Conservation (phyloP, 2,797 vertebrate species). For the Anabacerthia variegaticeps region DNA sequence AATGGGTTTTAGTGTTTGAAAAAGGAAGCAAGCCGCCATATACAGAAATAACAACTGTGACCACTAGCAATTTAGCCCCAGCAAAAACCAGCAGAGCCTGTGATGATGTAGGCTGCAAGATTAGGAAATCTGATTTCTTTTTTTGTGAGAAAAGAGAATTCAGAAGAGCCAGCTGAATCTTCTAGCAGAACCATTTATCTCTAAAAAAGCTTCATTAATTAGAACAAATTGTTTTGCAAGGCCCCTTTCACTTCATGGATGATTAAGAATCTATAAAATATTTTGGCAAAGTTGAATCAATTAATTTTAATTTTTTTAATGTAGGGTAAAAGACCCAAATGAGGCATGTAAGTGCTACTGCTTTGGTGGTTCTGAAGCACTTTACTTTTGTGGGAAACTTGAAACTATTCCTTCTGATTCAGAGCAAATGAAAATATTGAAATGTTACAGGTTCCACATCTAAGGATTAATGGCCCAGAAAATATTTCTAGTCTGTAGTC, state of each 20-base stretch:
- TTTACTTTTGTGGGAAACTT: neutral
- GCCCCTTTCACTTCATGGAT: neutral
- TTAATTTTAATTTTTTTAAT: neutral
- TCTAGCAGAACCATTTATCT: neutral
- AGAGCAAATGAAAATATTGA: neutral
- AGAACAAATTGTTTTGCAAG: neutral
- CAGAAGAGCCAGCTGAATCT: neutral
- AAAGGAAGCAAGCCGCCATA: conserved; percentile 12
- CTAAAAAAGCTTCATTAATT: neutral
- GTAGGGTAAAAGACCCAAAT: neutral
- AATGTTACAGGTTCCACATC: neutral
- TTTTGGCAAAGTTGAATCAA: neutral
- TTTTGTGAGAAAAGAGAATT: neutral
- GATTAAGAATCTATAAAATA: neutral
- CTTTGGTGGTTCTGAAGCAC: neutral
- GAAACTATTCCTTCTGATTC: neutral
- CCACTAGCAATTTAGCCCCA: neutral
- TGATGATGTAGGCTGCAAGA: neutral
- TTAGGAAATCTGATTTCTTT: neutral
- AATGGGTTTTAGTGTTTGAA: neutral
- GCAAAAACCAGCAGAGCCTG: neutral
- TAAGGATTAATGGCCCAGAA: neutral
- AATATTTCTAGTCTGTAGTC: neutral
- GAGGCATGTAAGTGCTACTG: neutral
- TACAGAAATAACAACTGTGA: neutral